Evolutionary conservation across 2,888 invertebrate species (phyloP), one percentile per base, ranked within the genome.

Genomic region (Cryptocephalus primarius): DNA sequence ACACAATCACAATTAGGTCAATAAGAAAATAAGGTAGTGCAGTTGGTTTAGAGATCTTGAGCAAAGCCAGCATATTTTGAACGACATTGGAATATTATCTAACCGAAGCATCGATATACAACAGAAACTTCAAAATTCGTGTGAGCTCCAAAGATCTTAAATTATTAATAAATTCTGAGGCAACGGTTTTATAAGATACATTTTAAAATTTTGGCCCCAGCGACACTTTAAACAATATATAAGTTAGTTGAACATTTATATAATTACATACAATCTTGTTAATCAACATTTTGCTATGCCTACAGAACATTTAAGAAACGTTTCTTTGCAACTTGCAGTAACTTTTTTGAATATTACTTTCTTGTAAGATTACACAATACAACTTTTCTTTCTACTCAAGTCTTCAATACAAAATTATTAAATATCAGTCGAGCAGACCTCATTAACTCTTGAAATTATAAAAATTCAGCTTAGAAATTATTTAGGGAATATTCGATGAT

Each of bases 161-260:
- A 36, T 36, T 12, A 11, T 36, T 36, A 36, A 11, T 36, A 36
- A 36, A 36, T 22, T 22, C 65, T 65, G 66, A 66, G 65, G 66
- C 66, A 62, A 61, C 48, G 36, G 13, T 55, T 56, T 60, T 60
- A 62, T 67, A 64, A 66, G 66, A 67, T 66, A 66, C 63, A 64
- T 64, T 62, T 62, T 60, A 56, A 59, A 61, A 58, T 45, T 62
- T 67, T 68, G 68, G 68, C 68, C 68, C 68, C 68, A 67, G 68
- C 59, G 52, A 54, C 48, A 55, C 55, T 52, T 56, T 59, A 56
- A 53, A 51, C 51, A 55, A 50, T 53, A 53, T 49, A 49, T 46
- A 22, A 22, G 54, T 50, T 54, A 52, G 48, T 52, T 50, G 48
- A 55, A 53, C 53, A 53, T 54, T 55, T 53, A 43, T 43, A 34